phyloP scores from a whole-genome alignment of 2,113 vertebrate genomes.

The Megaceryle torquata region DNA sequence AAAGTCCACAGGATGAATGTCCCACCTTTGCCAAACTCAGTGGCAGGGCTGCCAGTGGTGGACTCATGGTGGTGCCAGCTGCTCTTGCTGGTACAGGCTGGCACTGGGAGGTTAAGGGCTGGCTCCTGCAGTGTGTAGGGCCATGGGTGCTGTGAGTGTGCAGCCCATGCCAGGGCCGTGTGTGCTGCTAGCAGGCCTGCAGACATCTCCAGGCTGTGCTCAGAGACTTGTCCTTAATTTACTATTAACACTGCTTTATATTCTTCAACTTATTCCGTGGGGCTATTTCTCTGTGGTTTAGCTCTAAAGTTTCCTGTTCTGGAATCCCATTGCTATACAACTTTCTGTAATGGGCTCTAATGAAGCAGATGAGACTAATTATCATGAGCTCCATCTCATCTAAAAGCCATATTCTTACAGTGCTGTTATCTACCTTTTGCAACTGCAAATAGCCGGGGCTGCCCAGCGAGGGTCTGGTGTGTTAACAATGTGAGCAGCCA shows the following conservation, averaged over 20 bases:
- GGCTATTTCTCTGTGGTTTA: not conserved
- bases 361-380: not conserved
- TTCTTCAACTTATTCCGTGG: not conserved
- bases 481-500: not conserved
- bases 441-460: not conserved
- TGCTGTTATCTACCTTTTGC: not conserved
- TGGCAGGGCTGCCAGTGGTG: not conserved
- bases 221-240: not conserved
- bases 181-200: not conserved
- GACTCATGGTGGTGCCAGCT: not conserved
- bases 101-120: too few species aligned
- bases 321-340: not conserved
- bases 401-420: not conserved
- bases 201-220: not conserved
- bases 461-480: not conserved
- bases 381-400: not conserved
- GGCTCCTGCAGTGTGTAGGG: not conserved
- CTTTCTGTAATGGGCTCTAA: not conserved
- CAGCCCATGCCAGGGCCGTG: not conserved
- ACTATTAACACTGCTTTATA: not conserved
- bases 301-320: not conserved
- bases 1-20: not conserved
- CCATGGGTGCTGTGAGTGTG: not conserved
- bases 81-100: too few species aligned
- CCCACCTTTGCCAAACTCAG: rapidly evolving